Conservation (phyloP, 2,113 vertebrate species). For the human region DNA sequence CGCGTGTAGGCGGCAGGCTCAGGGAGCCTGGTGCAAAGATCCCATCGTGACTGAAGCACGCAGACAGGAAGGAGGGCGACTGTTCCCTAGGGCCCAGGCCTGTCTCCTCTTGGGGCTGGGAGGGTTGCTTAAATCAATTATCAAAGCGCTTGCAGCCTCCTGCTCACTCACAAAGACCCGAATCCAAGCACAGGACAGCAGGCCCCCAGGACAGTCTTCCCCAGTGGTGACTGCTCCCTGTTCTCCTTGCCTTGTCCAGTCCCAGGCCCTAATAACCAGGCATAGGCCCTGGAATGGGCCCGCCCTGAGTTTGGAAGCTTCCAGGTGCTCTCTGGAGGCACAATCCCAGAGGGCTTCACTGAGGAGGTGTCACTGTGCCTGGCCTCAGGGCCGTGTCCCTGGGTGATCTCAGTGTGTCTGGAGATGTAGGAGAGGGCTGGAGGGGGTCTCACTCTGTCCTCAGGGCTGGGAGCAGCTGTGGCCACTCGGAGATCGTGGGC, state of each 20-base stretch:
- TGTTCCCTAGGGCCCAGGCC: neutral
- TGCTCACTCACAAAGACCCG: neutral
- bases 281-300: neutral
- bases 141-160: neutral
- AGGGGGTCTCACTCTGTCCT: neutral
- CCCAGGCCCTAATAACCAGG: neutral
- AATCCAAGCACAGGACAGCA: neutral
- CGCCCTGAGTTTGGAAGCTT: neutral
- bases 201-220: neutral
- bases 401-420: neutral
- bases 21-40: neutral
- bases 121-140: neutral
- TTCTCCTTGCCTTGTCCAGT: neutral
- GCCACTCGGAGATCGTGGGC: neutral
- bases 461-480: neutral
- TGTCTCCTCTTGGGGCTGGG: neutral
- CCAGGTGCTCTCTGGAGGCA: neutral
- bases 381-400: neutral
- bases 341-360: neutral
- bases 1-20: neutral
- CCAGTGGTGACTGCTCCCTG: neutral
- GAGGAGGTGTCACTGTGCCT: neutral
- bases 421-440: neutral
- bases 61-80: neutral
- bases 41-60: neutral